Conservation (phyloP, 2,113 vertebrate genomes). For the Dipodomys ordii region DNA sequence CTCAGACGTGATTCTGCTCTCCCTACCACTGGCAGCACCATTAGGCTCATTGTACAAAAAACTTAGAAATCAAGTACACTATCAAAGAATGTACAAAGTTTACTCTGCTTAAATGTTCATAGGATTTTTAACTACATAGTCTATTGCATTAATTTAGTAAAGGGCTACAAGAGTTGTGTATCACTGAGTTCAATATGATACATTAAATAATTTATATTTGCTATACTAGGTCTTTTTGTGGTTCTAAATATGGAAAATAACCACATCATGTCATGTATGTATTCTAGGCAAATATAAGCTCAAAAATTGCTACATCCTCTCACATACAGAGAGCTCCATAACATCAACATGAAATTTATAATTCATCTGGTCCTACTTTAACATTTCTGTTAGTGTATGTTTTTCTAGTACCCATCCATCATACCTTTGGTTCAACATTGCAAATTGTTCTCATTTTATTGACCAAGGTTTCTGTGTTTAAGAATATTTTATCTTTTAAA, state of each 20-base stretch:
- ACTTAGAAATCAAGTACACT: background rate
- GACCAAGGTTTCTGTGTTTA: background rate
- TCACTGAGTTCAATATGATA: background rate
- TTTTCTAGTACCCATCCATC: too few species aligned
- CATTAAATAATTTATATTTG: background rate
- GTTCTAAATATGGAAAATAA: background rate
- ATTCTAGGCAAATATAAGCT: background rate
- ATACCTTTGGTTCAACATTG: background rate
- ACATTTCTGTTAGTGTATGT: background rate
- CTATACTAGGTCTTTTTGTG: background rate
- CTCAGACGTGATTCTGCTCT: background rate
- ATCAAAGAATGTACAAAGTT: background rate
- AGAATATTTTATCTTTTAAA: constrained; percentile 6
- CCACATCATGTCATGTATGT: background rate
- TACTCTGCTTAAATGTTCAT: background rate
- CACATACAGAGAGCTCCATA: background rate
- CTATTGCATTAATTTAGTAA: background rate
- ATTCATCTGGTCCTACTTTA: background rate
- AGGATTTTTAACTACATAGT: background rate
- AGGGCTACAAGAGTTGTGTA: background rate
- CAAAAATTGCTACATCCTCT: background rate
- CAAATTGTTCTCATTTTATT: constrained; percentile 46
- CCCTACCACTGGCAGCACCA: background rate
- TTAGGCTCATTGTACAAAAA: background rate
- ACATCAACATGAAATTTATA: background rate